Evolutionary conservation across 1,140 invertebrate genomes (phyloP), one percentile per base, ranked within the genome.

Genomic region (Scaptomyza montana): DNA sequence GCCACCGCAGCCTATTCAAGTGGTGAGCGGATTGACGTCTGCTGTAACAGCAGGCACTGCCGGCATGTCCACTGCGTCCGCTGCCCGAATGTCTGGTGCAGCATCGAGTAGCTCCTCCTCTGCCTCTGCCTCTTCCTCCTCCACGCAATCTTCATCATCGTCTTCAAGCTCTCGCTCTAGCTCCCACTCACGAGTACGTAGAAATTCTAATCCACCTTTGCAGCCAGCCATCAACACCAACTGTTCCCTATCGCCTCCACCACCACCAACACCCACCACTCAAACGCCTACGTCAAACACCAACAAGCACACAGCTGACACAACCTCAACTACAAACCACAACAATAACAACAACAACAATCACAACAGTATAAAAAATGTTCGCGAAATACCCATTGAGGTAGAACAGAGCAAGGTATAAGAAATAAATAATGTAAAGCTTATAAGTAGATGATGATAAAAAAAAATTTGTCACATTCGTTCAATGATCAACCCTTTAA

Each of bases 381-480:
- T 92, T 16, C 91, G 91, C 36, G 89, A 92, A 89, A 92, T 92
- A 56, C 91, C 91, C 67, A 92, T 92, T 28, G 91, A 92, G 67
- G 90, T 91, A 68, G 89, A 91, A 71, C 86, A 89, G 59, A 91
- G 79, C 70, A 84, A 90, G 90, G 90, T 91, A 91, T 73, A 78
- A 53, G 67, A 65, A 49, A n/a, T n/a, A 12, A 12, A 16, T 3
- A 21, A 9, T 2, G 8, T 36, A 1, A 9, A 36, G 33, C 7
- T 36, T 7, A 9, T 8, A 36, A 36, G 9, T 9, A 9, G 33
- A 36, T 36, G 33, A 9, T 9, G 2, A 36, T 36, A 36, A 36
- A 36, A 8, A 3, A 6, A 2, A 33, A 7, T 1, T 8, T 33
- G 6, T 7, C 7, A 33, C 0, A 5, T 33, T 6, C 7, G 0